A percentile compares a stretch with the other conserved stretches of the same genome.
These are phyloP conservation scores for Chiloscyllium plagiosum DNA, from an alignment of 2,113 vertebrate genomes.

Conservation along the genomic window DNA sequence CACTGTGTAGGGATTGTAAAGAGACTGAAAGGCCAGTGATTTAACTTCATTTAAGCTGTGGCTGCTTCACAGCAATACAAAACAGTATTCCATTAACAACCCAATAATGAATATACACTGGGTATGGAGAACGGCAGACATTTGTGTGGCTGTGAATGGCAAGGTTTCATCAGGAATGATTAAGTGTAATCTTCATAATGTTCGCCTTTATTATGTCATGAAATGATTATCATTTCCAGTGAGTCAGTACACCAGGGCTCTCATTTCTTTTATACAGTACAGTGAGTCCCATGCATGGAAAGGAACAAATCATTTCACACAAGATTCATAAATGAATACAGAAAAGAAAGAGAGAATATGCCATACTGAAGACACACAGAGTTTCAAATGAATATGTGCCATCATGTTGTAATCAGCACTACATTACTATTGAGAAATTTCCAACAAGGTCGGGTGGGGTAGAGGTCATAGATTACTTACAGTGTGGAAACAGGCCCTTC, in stretches of 20 bases:
- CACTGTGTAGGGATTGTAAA: neutral
- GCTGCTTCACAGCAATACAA: neutral
- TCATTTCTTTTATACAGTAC: neutral
- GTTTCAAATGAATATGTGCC: neutral
- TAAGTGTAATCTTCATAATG: neutral
- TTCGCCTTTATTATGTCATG: neutral
- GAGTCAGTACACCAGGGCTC: neutral
- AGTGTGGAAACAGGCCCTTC: no score
- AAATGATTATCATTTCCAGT: neutral
- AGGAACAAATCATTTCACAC: neutral
- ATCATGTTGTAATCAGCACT: neutral
- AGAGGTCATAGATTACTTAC: no score
- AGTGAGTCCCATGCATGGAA: neutral
- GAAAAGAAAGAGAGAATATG: neutral
- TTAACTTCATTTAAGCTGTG: neutral
- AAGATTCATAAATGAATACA: neutral
- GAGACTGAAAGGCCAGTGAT: neutral
- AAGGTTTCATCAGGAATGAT: neutral
- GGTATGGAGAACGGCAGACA: neutral
- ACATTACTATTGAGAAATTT: neutral
- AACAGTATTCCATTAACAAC: neutral
- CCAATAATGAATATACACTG: neutral
- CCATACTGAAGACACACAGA: neutral
- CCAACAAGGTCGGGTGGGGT: neutral
- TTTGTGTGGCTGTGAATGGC: neutral